phyloP scores from a whole-genome alignment of 2,888 invertebrate species.

The Adelognathus sp. region DNA sequence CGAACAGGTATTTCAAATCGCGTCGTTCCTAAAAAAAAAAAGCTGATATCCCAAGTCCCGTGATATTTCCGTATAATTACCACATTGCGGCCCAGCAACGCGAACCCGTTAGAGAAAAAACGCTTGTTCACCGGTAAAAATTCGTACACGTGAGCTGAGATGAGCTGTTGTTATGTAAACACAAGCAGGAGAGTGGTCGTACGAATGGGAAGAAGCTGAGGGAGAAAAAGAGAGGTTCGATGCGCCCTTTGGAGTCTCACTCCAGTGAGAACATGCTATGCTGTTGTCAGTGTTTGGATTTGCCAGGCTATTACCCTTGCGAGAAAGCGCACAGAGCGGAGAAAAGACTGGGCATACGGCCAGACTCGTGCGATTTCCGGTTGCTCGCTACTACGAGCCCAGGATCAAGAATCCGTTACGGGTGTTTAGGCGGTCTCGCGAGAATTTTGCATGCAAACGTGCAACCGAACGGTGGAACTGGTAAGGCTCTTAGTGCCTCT shows the following conservation, averaged over 20 bases:
- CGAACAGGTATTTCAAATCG: neutral
- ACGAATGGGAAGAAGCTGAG: neutral
- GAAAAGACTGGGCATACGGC: slow-evolving; percentile 41
- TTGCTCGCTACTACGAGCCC: slow-evolving; percentile 33
- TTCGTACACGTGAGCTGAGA: slow-evolving; percentile 21
- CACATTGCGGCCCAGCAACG: slow-evolving; percentile 12
- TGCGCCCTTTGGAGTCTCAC: slow-evolving; percentile 29
- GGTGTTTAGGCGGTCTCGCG: slow-evolving; percentile 52
- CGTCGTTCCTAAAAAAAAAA: slow-evolving; percentile 26
- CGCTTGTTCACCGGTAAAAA: slow-evolving; percentile 12
- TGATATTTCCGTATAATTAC: slow-evolving; percentile 42
- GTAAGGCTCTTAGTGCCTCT: slow-evolving; percentile 30
- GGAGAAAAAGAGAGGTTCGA: neutral
- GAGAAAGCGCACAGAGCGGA: neutral
- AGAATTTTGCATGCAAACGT: slow-evolving; percentile 52
- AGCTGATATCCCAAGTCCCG: slow-evolving; percentile 10
- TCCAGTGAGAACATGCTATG: slow-evolving; percentile 17
- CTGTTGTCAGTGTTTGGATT: slow-evolving; percentile 37
- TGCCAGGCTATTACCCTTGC: slow-evolving; percentile 48
- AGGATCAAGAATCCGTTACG: slow-evolving; percentile 62
- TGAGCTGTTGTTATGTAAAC: slow-evolving; percentile 29
- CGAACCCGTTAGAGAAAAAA: slow-evolving; percentile 51
- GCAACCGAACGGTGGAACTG: slow-evolving; percentile 42
- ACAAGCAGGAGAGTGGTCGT: slow-evolving; percentile 7
- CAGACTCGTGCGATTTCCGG: slow-evolving; percentile 59